A percentile compares a stretch with the other conserved stretches of the same genome.
Evolutionary conservation across 2,888 invertebrate genomes (phyloP).

Genomic region (Nymphalis c-album): DNA sequence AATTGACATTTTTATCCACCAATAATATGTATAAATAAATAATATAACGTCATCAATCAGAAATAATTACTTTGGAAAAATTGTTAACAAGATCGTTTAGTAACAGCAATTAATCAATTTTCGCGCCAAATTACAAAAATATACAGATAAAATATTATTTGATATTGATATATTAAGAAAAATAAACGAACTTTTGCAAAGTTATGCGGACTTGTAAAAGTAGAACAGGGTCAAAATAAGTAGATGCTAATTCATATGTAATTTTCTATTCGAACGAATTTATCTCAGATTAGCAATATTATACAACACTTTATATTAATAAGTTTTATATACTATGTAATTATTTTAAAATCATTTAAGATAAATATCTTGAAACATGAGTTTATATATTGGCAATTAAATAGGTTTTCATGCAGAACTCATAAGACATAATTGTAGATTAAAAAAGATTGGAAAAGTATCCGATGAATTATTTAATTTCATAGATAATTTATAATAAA

Average conservation of each 20-base stretch:
- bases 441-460: too few relatives aligned
- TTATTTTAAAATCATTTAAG: too few relatives aligned
- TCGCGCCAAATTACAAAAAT: not conserved
- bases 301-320: too few relatives aligned
- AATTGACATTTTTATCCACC: constrained; percentile 27
- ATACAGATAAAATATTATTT: not conserved
- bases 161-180: not conserved
- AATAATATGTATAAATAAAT: constrained; percentile 9
- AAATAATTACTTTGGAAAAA: not conserved
- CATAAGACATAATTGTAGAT: too few relatives aligned
- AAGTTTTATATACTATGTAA: too few relatives aligned
- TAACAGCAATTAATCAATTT: constrained; percentile 14
- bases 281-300: too few relatives aligned
- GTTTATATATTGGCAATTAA: too few relatives aligned
- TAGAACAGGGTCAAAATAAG: not conserved
- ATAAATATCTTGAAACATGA: too few relatives aligned
- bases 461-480: too few relatives aligned
- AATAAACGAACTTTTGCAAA: not conserved
- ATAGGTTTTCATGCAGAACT: too few relatives aligned
- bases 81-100: not conserved
- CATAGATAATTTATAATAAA: too few relatives aligned
- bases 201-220: not conserved
- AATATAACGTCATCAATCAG: not conserved
- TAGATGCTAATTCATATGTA: too few relatives aligned
- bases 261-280: not conserved